A percentile compares a stretch with the other conserved stretches of the same genome.
These are phyloP conservation scores for Mobula birostris DNA, from an alignment of 2,113 vertebrate genomes.

Conservation along the genomic window DNA sequence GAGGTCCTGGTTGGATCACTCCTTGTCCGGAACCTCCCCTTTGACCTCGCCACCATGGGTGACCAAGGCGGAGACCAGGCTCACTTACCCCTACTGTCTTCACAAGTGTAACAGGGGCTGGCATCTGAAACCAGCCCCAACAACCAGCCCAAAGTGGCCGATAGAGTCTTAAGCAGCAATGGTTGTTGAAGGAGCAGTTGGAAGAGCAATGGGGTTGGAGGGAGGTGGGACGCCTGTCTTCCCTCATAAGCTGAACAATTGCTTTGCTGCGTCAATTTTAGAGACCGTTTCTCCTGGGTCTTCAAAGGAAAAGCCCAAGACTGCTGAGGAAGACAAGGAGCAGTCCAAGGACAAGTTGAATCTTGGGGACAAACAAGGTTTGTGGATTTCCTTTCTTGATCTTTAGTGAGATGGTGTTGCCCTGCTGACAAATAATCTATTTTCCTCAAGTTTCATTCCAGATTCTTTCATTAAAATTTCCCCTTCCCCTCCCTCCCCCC, in stretches of 20 bases:
- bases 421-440: too few relatives aligned
- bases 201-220: not conserved
- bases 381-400: not conserved
- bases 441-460: too few relatives aligned
- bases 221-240: not conserved
- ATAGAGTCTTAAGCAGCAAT: too few relatives aligned
- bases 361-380: not conserved
- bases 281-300: not conserved
- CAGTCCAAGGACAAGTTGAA: not conserved
- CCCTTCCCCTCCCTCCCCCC: too few relatives aligned
- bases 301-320: not conserved
- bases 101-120: not conserved
- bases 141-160: too few relatives aligned
- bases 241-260: not conserved
- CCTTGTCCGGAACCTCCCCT: too few relatives aligned
- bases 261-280: not conserved
- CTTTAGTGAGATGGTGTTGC: not conserved
- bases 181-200: not conserved
- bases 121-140: not conserved
- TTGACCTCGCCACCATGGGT: too few relatives aligned
- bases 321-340: not conserved
- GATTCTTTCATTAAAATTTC: too few relatives aligned
- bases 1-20: too few relatives aligned
- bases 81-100: not conserved
- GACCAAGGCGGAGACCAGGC: not conserved